A percentile compares a stretch with the other conserved stretches of the same genome.
These are phyloP conservation scores for Astatotilapia flaviijosephi DNA, from an alignment of 2,113 vertebrate species.

Conservation along the genomic window DNA sequence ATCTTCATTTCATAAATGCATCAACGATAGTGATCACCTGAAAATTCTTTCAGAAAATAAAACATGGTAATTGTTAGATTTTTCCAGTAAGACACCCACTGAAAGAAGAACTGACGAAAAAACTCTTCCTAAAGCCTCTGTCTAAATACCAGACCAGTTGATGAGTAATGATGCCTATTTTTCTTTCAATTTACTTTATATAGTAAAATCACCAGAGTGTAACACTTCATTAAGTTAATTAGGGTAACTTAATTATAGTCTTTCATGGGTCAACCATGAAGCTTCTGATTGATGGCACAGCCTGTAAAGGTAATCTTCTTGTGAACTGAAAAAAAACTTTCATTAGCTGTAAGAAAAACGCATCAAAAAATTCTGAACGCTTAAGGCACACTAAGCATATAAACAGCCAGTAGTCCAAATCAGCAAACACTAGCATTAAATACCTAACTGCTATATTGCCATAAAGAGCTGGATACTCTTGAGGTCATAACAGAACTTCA, in stretches of 20 bases:
- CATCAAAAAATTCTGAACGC: neutral
- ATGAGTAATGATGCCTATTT: conserved; percentile 80
- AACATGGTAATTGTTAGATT: conserved; percentile 13
- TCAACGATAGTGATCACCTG: neutral
- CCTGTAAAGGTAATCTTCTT: conserved; percentile 80
- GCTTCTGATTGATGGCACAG: conserved; percentile 78
- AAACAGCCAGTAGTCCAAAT: neutral
- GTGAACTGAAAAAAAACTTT: conserved; percentile 61
- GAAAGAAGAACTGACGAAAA: neutral
- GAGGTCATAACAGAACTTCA: conserved; percentile 25
- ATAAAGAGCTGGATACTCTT: neutral
- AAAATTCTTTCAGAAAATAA: conserved; percentile 11
- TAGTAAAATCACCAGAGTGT: conserved; percentile 77
- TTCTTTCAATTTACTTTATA: conserved; percentile 80
- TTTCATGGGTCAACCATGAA: conserved; percentile 81
- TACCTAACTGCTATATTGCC: neutral
- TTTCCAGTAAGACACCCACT: neutral
- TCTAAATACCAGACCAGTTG: conserved; percentile 65
- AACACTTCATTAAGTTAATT: conserved; percentile 89
- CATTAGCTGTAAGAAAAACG: neutral
- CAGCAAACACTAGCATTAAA: neutral
- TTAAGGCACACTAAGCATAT: neutral
- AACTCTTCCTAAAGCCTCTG: neutral
- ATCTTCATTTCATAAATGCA: conserved; percentile 14
- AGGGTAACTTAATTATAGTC: conserved; percentile 84